Base-by-base conservation (phyloP, 2,888 invertebrate genomes). In the Tenthredo mesomela region DNA sequence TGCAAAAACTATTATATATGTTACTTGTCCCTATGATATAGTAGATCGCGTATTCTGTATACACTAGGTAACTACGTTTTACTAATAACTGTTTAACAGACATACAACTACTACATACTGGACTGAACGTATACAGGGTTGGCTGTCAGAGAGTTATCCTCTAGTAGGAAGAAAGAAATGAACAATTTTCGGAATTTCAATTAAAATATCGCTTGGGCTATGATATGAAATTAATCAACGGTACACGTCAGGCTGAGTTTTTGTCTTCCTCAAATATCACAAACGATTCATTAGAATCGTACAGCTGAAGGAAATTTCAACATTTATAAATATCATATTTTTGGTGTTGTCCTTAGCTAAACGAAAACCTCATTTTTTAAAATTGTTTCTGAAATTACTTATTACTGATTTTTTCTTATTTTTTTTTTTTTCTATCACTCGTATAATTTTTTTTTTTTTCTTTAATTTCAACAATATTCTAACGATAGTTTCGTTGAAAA, bases 21-120 rank as follows among this genome's bases (percentile, higher is more conserved):
- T 80, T 80, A 80, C 37, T 80, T 80, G 80, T 80, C 80, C 61
- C 61, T 80, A 80, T 80, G 80, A 80, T 80, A 80, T 80, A 50
- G 80, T 80, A 80, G 80, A 80, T 80, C 80, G 80, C 80, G 80
- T 80, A 80, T 61, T 80, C 80, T 80, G 80, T 80, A 80, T 80
- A 80, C 61, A 80, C 61, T 80, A 80, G 80, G 80, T 80, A 61
- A 80, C 37, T 61, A 80, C 80, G 58, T 80, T 61, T 80, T 15
- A 80, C 80, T 80, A 80, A 80, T 80, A 37, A 80, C 80, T 80
- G 61, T 80, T 80, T 37, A 58, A 80, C 80, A 80, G 80, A 80
- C 58, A 61, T 61, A 80, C 80, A 80, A 80, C 61, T 80, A 25
- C 80, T 40, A 80, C 40, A 80, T 61, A 61, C 61, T 40, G 58